Percentiles rank a stretch among this genome's conserved stretches.
Evolutionary conservation across 37 sponge, comb jelly and placozoan genomes (phyloP).

Genomic region (Eunapius fragilis): DNA sequence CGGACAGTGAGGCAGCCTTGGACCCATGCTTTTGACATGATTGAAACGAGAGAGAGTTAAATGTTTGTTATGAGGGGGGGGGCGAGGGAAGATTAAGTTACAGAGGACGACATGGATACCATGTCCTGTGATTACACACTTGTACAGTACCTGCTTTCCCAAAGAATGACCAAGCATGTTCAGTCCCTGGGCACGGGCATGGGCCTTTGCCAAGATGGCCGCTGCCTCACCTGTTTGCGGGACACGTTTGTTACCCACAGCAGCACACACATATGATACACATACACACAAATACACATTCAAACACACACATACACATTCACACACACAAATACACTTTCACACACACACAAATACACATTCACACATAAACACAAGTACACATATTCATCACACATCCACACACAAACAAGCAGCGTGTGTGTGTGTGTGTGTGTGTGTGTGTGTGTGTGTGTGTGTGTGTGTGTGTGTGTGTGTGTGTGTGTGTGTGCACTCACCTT

Average conservation of each 20-base stretch:
- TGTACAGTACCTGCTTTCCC: conserved; percentile 46
- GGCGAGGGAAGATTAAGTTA: not conserved
- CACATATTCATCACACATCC: not conserved
- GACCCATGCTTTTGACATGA: conserved; percentile 58
- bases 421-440: not conserved
- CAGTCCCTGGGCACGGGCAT: conserved; percentile 79
- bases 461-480: not conserved
- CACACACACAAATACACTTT: conserved; percentile 6
- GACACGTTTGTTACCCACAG: conserved; percentile 6
- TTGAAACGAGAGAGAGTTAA: not conserved
- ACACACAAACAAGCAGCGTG: not conserved
- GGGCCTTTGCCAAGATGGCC: conserved; percentile 79
- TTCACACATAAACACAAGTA: not conserved
- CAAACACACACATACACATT: too few relatives aligned
- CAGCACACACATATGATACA: too few relatives aligned
- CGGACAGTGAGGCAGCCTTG: conserved; percentile 85
- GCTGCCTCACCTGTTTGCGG: conserved; percentile 74
- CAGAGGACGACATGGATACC: not conserved
- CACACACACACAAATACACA: not conserved
- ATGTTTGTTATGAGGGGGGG: not conserved
- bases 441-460: not conserved
- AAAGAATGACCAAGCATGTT: conserved; percentile 69
- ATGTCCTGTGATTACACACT: not conserved
- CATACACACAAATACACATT: too few relatives aligned
- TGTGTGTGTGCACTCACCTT: conserved; percentile 44